phyloP scores from a whole-genome alignment of 2,113 vertebrate species.

The Thamnophis sirtalis region DNA sequence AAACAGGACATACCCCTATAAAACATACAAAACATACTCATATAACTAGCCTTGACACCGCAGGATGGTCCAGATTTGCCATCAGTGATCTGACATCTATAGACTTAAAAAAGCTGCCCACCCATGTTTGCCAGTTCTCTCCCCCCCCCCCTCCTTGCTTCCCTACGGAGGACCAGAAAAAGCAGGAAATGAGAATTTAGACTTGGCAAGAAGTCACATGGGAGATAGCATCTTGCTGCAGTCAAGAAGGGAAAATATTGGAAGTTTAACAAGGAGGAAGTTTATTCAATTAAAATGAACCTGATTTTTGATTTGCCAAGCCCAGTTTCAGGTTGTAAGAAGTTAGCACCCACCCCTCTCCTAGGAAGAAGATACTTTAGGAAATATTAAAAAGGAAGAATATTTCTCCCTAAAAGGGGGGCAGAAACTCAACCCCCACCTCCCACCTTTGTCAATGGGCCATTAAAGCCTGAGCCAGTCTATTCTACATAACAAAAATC shows the following conservation, averaged over 20 bases:
- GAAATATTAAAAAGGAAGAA: too few relatives aligned
- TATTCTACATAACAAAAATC: too few relatives aligned
- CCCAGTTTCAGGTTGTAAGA: background rate
- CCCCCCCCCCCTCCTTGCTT: accelerated
- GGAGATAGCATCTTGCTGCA: background rate
- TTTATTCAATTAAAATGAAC: background rate
- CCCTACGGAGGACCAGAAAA: background rate
- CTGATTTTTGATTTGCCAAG: background rate
- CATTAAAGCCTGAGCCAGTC: too few relatives aligned
- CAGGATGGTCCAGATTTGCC: background rate
- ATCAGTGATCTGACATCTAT: background rate
- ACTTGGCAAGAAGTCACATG: too few relatives aligned
- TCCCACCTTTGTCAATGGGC: too few relatives aligned
- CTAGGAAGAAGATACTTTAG: too few relatives aligned
- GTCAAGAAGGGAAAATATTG: background rate
- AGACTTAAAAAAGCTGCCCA: background rate
- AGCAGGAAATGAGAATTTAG: background rate
- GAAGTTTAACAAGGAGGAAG: background rate
- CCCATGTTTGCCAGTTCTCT: background rate
- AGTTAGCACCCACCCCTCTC: too few relatives aligned
- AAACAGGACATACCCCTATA: background rate
- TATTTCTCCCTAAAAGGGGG: too few relatives aligned
- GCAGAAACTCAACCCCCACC: too few relatives aligned
- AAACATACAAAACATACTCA: background rate
- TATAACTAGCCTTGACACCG: background rate